A percentile compares a stretch with the other conserved stretches of the same genome.
Evolutionary conservation across 2,113 vertebrate genomes (phyloP).

Genomic region (Gymnarchus niloticus): DNA sequence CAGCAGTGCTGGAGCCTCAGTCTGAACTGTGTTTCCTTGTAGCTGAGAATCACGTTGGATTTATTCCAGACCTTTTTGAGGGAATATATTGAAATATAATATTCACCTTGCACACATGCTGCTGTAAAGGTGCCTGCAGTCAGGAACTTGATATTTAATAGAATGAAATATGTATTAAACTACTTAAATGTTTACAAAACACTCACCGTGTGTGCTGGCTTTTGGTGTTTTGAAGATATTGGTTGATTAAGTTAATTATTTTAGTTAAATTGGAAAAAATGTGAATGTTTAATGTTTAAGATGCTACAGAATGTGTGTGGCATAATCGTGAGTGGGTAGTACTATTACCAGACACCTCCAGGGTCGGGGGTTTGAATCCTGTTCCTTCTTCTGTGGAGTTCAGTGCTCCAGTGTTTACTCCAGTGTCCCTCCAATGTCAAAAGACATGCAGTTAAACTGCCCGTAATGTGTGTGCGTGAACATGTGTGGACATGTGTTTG

Average conservation of each 20-base stretch:
- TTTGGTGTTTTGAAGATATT: too few relatives aligned
- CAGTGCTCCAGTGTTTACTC: not conserved
- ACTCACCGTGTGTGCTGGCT: too few relatives aligned
- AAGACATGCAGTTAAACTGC: too few relatives aligned
- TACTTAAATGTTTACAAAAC: too few relatives aligned
- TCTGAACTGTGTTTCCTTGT: not conserved
- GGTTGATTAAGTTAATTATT: too few relatives aligned
- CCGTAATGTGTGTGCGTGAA: too few relatives aligned
- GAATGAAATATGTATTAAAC: not conserved
- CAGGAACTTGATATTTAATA: not conserved
- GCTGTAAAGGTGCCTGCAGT: not conserved
- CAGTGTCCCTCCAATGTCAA: too few relatives aligned
- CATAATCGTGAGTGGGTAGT: not conserved
- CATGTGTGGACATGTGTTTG: too few relatives aligned
- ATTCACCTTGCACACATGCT: not conserved
- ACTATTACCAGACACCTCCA: not conserved
- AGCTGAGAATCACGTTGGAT: not conserved
- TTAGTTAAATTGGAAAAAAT: not conserved
- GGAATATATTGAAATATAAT: not conserved
- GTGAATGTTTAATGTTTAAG: not conserved
- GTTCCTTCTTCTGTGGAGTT: not conserved
- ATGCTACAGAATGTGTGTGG: not conserved
- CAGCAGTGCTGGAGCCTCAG: not conserved
- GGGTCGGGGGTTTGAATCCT: not conserved
- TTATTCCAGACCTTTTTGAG: not conserved